Evolutionary conservation across 2,888 invertebrate genomes (phyloP).

Genomic region (Rhaphigaster nebulosa): DNA sequence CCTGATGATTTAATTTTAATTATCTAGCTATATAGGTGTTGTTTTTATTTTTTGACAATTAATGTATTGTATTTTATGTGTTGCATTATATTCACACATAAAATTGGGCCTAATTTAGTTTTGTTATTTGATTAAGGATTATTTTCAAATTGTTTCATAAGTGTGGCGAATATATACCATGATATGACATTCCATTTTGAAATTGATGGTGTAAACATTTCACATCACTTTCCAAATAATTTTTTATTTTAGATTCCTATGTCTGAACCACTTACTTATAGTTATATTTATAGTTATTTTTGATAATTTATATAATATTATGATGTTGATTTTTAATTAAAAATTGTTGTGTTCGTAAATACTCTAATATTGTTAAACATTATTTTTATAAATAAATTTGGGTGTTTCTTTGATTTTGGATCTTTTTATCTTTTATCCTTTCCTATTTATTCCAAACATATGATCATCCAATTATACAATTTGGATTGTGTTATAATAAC

Average conservation of each 20-base stretch:
- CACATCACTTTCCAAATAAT: not conserved
- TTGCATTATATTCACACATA: not conserved
- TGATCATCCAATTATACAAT: too few relatives aligned
- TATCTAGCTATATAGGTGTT: not conserved
- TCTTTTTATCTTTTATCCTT: not conserved
- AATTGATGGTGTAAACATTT: not conserved
- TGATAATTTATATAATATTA: slow-evolving; percentile 40
- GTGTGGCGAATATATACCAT: not conserved
- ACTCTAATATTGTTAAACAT: slow-evolving; percentile 42
- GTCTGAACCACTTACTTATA: not conserved
- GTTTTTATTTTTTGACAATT: not conserved
- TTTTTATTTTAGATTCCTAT: not conserved
- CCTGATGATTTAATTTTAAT: slow-evolving; percentile 18
- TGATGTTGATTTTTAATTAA: slow-evolving; percentile 26
- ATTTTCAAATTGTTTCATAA: not conserved
- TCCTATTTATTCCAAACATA: too few relatives aligned
- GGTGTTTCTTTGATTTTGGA: slow-evolving; percentile 2
- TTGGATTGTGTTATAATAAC: too few relatives aligned
- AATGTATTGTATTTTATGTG: not conserved
- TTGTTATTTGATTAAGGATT: not conserved
- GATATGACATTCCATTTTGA: not conserved
- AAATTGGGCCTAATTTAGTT: slow-evolving; percentile 21
- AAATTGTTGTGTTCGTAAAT: slow-evolving; percentile 47
- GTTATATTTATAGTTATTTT: slow-evolving; percentile 5
- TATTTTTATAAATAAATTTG: slow-evolving; percentile 56